phyloP scores from a whole-genome alignment of 2,797 vertebrate genomes.

The Peromyscus melanophrys region DNA sequence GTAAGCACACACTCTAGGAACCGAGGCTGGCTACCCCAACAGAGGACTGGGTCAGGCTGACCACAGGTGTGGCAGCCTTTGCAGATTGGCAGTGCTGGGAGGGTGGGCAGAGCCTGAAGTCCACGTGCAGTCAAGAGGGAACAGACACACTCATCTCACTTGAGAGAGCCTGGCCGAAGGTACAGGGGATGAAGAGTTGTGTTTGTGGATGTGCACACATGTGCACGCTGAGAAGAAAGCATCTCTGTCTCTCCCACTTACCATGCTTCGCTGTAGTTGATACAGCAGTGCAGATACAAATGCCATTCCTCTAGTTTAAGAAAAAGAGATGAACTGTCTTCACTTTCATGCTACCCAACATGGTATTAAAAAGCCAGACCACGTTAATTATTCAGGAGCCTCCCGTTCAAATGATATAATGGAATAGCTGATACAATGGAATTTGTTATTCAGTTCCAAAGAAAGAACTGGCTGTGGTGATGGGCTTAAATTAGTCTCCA shows the following conservation, averaged over 20 bases:
- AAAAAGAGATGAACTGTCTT: neutral
- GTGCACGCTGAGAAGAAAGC: neutral
- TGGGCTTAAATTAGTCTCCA: neutral
- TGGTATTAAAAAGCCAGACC: neutral
- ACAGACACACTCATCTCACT: neutral
- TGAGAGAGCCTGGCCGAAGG: neutral
- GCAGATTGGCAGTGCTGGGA: rapidly evolving
- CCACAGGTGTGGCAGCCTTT: rapidly evolving
- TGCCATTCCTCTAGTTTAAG: neutral
- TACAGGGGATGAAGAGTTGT: neutral
- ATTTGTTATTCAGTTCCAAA: constrained; percentile 42
- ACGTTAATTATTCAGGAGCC: neutral
- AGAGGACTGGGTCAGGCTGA: neutral
- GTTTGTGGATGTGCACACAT: too few relatives aligned
- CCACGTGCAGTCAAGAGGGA: neutral
- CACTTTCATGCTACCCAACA: neutral
- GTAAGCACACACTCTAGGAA: neutral
- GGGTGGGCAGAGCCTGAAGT: neutral
- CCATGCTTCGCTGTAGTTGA: neutral
- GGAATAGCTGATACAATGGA: constrained; percentile 26
- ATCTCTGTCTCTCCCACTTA: neutral
- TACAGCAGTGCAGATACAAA: neutral
- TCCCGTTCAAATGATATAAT: neutral
- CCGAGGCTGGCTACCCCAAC: neutral
- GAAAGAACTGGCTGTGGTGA: constrained; percentile 4